Conservation (phyloP, 2,113 vertebrate genomes). For the Brachyistius frenatus region DNA sequence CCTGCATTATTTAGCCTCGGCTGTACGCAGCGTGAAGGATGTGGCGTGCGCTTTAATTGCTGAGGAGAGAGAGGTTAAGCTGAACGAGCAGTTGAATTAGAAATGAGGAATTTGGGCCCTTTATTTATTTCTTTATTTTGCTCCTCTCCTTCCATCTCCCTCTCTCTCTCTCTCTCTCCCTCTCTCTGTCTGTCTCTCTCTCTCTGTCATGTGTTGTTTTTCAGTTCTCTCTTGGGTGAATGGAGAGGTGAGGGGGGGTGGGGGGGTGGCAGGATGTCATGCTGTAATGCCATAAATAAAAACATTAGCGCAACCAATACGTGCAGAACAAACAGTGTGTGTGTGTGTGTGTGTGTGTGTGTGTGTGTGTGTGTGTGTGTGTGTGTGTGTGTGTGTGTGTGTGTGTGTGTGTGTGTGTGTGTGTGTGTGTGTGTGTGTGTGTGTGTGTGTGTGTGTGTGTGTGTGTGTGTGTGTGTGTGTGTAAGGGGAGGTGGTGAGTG, state of each 20-base stretch:
- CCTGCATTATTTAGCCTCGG: slow-evolving; percentile 99
- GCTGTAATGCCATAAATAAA: slow-evolving; percentile 83
- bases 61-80: slow-evolving; percentile 99
- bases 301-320: slow-evolving; percentile 80
- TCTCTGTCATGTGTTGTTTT: slow-evolving; percentile 55
- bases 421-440: slow-evolving; percentile 67
- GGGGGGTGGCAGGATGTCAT: slow-evolving; percentile 84
- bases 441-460: slow-evolving; percentile 47
- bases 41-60: slow-evolving; percentile 98
- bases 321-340: slow-evolving; percentile 76
- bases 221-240: slow-evolving; percentile 64
- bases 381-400: slow-evolving; percentile 67
- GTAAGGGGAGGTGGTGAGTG: slow-evolving; percentile 47
- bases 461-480: slow-evolving; percentile 34
- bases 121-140: slow-evolving; percentile 82
- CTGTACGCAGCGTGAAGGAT: slow-evolving; percentile 99
- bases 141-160: slow-evolving; percentile 60
- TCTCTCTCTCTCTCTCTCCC: slow-evolving; percentile 4
- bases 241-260: slow-evolving; percentile 82
- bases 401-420: slow-evolving; percentile 40
- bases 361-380: slow-evolving; percentile 41
- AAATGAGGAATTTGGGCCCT: slow-evolving; percentile 91
- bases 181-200: background rate
- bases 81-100: slow-evolving; percentile 99
- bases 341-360: slow-evolving; percentile 66